Percentiles rank a stretch among this genome's conserved stretches.
phyloP scores from a whole-genome alignment of 2,797 vertebrate genomes.

The Acanthis flammea region DNA sequence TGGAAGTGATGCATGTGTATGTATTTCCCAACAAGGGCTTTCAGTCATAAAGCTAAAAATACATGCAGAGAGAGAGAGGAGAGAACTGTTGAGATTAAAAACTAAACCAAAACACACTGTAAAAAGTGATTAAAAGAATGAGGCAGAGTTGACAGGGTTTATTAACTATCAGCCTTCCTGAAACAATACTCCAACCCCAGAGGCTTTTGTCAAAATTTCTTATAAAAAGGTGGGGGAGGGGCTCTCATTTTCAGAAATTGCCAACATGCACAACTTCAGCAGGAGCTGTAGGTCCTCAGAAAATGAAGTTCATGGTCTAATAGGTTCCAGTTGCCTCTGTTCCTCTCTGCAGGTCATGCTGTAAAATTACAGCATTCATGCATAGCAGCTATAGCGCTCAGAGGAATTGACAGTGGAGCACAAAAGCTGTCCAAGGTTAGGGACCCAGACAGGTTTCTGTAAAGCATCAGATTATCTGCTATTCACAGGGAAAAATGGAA shows the following conservation, averaged over 20 bases:
- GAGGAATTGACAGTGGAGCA: conserved; percentile 10
- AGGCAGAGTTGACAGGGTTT: conserved; percentile 4
- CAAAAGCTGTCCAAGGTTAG: neutral
- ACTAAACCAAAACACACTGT: neutral
- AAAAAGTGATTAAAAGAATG: conserved; percentile 2
- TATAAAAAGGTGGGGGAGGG: neutral
- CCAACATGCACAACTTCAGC: neutral
- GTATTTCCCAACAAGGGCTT: neutral
- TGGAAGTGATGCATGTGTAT: neutral
- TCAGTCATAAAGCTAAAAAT: conserved; percentile 15
- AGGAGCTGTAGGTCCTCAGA: neutral
- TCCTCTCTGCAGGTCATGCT: conserved; percentile 20
- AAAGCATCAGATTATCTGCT: neutral
- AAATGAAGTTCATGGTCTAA: conserved; percentile 46
- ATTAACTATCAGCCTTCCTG: conserved; percentile 13
- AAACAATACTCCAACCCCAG: neutral
- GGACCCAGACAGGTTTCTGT: neutral
- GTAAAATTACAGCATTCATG: conserved; percentile 57
- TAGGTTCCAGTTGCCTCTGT: conserved; percentile 20
- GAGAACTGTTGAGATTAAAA: neutral
- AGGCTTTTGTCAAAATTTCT: conserved; percentile 17
- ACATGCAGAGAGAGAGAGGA: neutral
- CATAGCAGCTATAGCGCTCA: conserved; percentile 38
- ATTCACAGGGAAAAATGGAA: conserved; percentile 5
- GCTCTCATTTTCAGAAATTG: neutral